Base-by-base conservation (phyloP, 2,113 vertebrate genomes). In the Phoxinus phoxinus region DNA sequence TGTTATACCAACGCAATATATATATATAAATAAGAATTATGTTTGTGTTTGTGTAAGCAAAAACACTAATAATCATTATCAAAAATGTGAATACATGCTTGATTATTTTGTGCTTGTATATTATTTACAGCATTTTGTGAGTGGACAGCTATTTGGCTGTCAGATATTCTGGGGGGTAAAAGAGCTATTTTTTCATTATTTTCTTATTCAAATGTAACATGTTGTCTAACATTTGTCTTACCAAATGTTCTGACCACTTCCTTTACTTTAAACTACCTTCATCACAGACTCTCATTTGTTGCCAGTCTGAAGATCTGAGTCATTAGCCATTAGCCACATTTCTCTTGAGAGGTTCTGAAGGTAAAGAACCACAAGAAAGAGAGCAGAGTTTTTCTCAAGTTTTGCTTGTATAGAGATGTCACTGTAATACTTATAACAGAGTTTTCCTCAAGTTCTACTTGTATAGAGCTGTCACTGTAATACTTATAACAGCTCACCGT, bases 261-360 rank as follows among this genome's bases (percentile, higher is more conserved):
- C 59, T 59, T 17, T 21, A 51, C 21, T 32, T 84, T 17, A 53
- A 84, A 84, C 67, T 69, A 30, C 21, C 27, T 82, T 81, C 46
- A 30, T 58, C 59, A 51, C 19, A 44, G 59, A 37, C 25, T 41
- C 46, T 81, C 46, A 84, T 61, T 41, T 51, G 37, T 35, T 74
- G 56, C 67, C 75, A 87, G 46, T 44, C 76, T 75, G 83, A 84
- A 73, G 65, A 84, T 74, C 75, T 81, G 69, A 67, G 30, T 84
- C 69, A 84, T 84, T 80, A 48, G 77, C 85, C 13, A 21, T 48
- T 32, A 51, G 65, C 51, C 65, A 84, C 56, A 61, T 35, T 27
- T 80, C 15, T 63, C 13, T 80, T 25, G n/a, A 61, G 15, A 46
- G 58, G n/a, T 37, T 63, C 35, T 80, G 7, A 58, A 63, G 12